Base-by-base conservation (phyloP, 1,140 invertebrate genomes). In the Caenorhabditis inopinata region DNA sequence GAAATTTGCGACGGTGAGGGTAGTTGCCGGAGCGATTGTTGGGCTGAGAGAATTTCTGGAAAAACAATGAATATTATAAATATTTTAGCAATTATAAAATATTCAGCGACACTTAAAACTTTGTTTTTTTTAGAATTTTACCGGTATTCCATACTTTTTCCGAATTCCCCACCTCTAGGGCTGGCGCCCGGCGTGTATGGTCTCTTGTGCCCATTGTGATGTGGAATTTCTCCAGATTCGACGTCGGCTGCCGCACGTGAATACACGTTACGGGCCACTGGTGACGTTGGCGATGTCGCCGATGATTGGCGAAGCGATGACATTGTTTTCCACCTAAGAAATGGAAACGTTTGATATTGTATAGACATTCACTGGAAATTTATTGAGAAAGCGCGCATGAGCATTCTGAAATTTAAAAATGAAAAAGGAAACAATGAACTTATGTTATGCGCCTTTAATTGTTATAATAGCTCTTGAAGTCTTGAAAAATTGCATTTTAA, bases 271-370 rank as follows among this genome's bases (percentile, higher is more conserved):
- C 58, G 51, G 29, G 38, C 51, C 2, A 45, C 53, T 29, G 53
- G 29, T 18, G 53, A 78, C 76, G 45, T 78, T 78, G 53, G 49
- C 7, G 51, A 78, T 68, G 76, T 51, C 38, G 76, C 53, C 18
- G 76, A 45, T 11, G 76, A 51, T 47, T 78, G 76, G 21, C 76
- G 76, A 12, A 78, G 51, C n/a, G 76, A 78, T 51, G 76, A 58
- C 76, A 78, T 78, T 35, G 76, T 78, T 49, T 78, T 78, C 76
- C 76, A 78, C 76, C 76, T 78, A 47, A 68, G 35, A 58, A 58
- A 32, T 32, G 53, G 27, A 32, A 58, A 32, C 4, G 16, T 58
- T 25, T 25, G 14, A 25, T 2, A 51, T 23, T 23, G 9, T 25
- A 25, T 0, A 25, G 49, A 25, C 21, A 3, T 51, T 51, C 38